Evolutionary conservation across 2,113 vertebrate species (phyloP).

Genomic region (Melanocharis versteri): DNA sequence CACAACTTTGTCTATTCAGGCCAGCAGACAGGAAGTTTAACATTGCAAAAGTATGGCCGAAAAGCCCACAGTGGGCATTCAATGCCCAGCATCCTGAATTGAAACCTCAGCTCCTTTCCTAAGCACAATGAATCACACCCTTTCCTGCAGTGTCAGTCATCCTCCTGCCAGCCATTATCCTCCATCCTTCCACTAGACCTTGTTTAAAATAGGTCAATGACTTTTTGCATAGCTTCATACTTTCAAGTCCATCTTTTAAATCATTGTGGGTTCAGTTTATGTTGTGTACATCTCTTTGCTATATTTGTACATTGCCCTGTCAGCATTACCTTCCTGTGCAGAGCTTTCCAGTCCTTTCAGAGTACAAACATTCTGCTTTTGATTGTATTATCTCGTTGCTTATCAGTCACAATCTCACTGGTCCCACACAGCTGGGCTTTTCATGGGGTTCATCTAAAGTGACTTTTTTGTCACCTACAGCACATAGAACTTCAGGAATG

Average conservation of each 20-base stretch:
- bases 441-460: neutral
- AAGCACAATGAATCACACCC: neutral
- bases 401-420: neutral
- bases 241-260: neutral
- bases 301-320: neutral
- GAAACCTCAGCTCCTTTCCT: neutral
- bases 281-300: neutral
- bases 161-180: neutral
- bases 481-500: neutral
- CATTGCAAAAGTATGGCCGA: neutral
- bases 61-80: neutral
- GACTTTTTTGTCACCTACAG: neutral
- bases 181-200: accelerated
- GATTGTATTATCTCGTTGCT: neutral
- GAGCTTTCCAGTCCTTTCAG: neutral
- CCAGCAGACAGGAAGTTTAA: neutral
- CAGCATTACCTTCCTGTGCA: neutral
- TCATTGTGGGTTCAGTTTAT: neutral
- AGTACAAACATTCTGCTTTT: neutral
- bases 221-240: neutral
- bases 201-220: neutral
- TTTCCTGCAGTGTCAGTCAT: neutral
- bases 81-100: neutral
- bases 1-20: neutral
- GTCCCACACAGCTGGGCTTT: neutral